These are phyloP conservation scores for Lophius americanus DNA, from an alignment of 2,797 vertebrate genomes.

Conservation along the genomic window DNA sequence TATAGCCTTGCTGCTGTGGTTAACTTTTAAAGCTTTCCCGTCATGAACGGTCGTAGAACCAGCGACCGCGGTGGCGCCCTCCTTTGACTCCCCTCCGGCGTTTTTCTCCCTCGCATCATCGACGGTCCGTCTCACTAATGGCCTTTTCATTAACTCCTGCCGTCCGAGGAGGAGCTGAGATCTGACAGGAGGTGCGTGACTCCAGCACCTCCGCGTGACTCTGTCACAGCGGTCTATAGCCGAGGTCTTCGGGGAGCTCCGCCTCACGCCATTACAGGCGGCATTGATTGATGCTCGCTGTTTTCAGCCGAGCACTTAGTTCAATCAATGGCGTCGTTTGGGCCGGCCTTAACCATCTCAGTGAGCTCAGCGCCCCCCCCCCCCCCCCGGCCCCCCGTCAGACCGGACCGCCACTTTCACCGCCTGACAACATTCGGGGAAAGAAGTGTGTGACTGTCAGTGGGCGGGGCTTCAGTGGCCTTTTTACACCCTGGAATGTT, in stretches of 20 bases:
- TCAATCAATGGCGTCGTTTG: conserved; percentile 67
- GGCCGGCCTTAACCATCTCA: conserved; percentile 63
- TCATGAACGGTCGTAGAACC: not conserved
- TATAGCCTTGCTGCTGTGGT: no score
- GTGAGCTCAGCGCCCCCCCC: conserved; percentile 43
- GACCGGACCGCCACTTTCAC: conserved; percentile 35
- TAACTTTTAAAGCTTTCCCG: no score
- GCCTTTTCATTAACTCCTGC: conserved; percentile 54
- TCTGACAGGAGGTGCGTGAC: conserved; percentile 13
- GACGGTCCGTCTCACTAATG: conserved; percentile 31
- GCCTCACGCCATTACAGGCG: conserved; percentile 51
- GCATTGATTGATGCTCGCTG: conserved; percentile 68
- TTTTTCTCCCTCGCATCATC: conserved; percentile 7
- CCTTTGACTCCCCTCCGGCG: conserved; percentile 1
- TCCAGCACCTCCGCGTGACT: conserved; percentile 42
- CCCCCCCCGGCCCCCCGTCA: conserved; percentile 34
- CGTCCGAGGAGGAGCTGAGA: conserved; percentile 13
- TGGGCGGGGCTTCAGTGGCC: conserved; percentile 18
- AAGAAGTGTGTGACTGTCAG: conserved; percentile 21
- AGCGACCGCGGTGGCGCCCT: not conserved
- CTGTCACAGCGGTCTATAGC: conserved; percentile 36
- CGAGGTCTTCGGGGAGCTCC: conserved; percentile 46
- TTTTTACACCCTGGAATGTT: conserved; percentile 19
- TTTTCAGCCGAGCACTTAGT: conserved; percentile 69
- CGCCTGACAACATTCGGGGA: conserved; percentile 35